These are phyloP conservation scores for Sebastolobus altivelis DNA, from an alignment of 2,797 vertebrate genomes.

Conservation along the genomic window DNA sequence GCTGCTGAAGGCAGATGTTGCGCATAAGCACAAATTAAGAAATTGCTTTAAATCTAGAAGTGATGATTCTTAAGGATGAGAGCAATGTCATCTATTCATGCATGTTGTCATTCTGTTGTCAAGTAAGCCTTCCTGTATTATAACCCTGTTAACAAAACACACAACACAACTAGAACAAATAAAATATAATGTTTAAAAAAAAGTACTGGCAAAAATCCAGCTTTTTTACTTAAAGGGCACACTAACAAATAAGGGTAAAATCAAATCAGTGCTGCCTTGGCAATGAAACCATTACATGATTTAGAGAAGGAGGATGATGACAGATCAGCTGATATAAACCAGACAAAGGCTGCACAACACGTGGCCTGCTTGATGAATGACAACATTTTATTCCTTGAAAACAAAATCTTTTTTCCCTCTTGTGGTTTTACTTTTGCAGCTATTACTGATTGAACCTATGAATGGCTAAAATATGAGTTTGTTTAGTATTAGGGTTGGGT, in stretches of 20 bases:
- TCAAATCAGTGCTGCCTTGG: background rate
- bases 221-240: background rate
- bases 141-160: background rate
- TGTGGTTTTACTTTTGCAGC: background rate
- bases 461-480: background rate
- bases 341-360: background rate
- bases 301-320: background rate
- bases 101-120: conserved; percentile 6
- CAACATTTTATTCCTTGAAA: background rate
- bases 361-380: background rate
- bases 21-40: background rate
- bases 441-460: background rate
- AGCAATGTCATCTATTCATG: background rate
- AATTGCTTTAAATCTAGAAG: background rate
- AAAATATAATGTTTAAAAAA: background rate
- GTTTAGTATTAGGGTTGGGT: background rate
- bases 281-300: background rate
- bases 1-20: conserved; percentile 14
- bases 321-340: conserved; percentile 16
- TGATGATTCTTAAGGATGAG: background rate
- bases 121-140: background rate
- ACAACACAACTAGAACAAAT: background rate
- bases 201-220: background rate
- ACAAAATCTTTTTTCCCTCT: background rate
- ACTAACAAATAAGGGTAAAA: background rate